A percentile compares a stretch with the other conserved stretches of the same genome.
These are phyloP conservation scores for Geotrupes spiniger DNA, from an alignment of 2,888 invertebrate species.

Conservation along the genomic window DNA sequence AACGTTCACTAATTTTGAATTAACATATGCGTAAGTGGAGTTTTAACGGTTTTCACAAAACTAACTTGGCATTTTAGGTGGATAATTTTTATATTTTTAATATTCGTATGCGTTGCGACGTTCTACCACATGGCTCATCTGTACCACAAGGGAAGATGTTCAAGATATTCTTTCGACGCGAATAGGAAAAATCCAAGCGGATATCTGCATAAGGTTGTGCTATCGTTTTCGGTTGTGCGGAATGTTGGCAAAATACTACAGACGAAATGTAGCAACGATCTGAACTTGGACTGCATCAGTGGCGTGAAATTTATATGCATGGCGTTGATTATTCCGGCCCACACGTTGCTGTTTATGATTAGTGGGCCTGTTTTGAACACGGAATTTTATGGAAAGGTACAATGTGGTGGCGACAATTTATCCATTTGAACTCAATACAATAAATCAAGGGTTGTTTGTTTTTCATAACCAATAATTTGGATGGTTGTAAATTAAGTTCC, in stretches of 20 bases:
- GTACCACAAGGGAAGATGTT: slow-evolving; percentile 28
- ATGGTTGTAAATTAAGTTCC: too few species aligned
- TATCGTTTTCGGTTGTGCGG: slow-evolving; percentile 60
- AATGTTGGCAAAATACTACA: slow-evolving; percentile 60
- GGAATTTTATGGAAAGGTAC: slow-evolving; percentile 60
- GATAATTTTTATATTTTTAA: slow-evolving; percentile 33
- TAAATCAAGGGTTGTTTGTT: too few species aligned
- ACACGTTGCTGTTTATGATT: slow-evolving; percentile 63
- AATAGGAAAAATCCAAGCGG: slow-evolving; percentile 5
- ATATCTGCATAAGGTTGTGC: slow-evolving; percentile 32
- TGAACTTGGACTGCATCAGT: slow-evolving; percentile 60
- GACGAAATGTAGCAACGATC: slow-evolving; percentile 56
- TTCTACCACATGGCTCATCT: slow-evolving; percentile 34
- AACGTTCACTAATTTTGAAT: slow-evolving; percentile 3
- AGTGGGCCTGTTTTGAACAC: slow-evolving; percentile 67
- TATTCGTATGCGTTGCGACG: slow-evolving; percentile 36
- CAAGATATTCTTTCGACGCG: slow-evolving; percentile 26
- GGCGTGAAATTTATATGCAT: slow-evolving; percentile 64
- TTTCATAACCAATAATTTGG: too few species aligned
- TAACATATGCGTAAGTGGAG: slow-evolving; percentile 5
- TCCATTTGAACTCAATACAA: too few species aligned
- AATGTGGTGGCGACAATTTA: too few species aligned
- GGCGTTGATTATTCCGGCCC: slow-evolving; percentile 65
- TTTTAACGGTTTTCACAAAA: too few species aligned
- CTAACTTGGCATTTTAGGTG: slow-evolving; percentile 30